Conservation (phyloP, 2,113 vertebrate genomes). For the Hassar affinis region DNA sequence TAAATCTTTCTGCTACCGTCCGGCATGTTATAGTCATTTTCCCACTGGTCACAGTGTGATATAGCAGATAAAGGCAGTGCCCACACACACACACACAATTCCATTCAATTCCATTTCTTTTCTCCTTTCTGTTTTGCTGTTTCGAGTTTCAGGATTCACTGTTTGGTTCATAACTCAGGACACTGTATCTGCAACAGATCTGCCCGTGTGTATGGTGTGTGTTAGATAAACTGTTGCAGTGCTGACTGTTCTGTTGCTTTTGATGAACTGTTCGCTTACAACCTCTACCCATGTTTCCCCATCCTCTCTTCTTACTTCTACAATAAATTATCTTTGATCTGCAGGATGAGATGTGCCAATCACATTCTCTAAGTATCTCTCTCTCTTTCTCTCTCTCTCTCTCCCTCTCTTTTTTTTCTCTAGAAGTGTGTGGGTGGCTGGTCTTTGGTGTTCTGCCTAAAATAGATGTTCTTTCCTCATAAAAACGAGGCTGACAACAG, state of each 20-base stretch:
- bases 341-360: conserved; percentile 60
- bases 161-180: conserved; percentile 34
- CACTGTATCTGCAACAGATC: conserved; percentile 46
- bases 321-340: conserved; percentile 11
- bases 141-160: conserved; percentile 33
- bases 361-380: conserved; percentile 36
- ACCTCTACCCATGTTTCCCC: not conserved
- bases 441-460: conserved; percentile 65
- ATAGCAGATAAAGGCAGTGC: conserved; percentile 30
- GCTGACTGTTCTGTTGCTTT: conserved; percentile 47
- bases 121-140: conserved; percentile 26
- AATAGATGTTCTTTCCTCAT: conserved; percentile 71
- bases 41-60: conserved; percentile 41
- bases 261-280: conserved; percentile 47
- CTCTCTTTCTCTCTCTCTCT: conserved; percentile 8
- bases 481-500: conserved; percentile 64
- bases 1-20: conserved; percentile 24
- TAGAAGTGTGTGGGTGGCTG: conserved; percentile 68
- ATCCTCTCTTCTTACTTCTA: not conserved
- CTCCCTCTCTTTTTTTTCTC: conserved; percentile 18
- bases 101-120: conserved; percentile 27
- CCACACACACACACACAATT: conserved; percentile 29
- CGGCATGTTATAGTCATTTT: conserved; percentile 47
- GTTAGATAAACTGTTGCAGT: conserved; percentile 51
- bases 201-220: conserved; percentile 32